Conservation (phyloP, 2,888 invertebrate species). For the Apamea monoglypha region DNA sequence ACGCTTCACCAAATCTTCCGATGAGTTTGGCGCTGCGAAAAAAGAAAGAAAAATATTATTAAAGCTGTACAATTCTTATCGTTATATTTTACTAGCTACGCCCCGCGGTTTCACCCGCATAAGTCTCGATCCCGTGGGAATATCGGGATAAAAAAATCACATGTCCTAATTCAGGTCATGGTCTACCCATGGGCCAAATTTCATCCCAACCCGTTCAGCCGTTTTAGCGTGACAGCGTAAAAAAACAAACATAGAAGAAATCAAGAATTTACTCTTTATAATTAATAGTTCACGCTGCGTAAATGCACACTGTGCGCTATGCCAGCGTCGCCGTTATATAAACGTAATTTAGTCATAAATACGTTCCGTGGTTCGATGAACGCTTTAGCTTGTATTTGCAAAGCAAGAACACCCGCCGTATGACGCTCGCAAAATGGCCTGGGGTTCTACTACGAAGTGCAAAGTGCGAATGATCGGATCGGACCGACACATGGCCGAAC, state of each 20-base stretch:
- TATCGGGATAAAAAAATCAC: too few species aligned
- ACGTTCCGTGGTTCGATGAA: background rate
- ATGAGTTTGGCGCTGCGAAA: constrained; percentile 75
- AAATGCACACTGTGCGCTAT: background rate
- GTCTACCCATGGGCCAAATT: background rate
- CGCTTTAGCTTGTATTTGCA: background rate
- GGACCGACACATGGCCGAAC: too few species aligned
- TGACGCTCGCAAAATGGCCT: background rate
- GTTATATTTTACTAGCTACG: background rate
- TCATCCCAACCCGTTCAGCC: background rate
- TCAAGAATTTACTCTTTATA: too few species aligned
- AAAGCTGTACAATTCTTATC: background rate
- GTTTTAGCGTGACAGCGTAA: background rate
- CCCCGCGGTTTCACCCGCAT: background rate
- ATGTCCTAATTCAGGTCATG: background rate
- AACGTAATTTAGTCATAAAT: background rate
- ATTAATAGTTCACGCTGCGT: background rate
- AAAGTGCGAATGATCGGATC: too few species aligned
- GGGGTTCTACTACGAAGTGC: too few species aligned
- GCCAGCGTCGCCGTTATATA: background rate
- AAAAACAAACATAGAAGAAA: too few species aligned
- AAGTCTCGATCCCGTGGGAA: background rate
- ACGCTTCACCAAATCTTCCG: constrained; percentile 74
- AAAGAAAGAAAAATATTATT: background rate
- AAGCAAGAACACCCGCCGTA: background rate